Percentiles rank a stretch among this genome's conserved stretches.
phyloP scores from a whole-genome alignment of 2,113 vertebrate species.

The Dipodomys merriami region DNA sequence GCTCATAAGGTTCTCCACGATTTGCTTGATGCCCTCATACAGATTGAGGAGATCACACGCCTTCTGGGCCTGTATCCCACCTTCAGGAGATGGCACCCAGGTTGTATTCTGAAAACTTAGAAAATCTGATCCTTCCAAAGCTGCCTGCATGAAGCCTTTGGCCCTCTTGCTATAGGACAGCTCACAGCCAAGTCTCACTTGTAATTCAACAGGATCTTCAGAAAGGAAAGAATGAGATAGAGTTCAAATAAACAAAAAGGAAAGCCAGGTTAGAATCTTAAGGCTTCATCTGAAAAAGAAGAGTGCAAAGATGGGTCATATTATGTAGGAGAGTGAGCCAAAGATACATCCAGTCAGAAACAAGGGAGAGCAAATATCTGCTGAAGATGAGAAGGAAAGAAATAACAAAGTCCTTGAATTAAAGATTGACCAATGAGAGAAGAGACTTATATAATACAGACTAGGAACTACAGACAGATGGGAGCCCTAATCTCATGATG shows the following conservation, averaged over 20 bases:
- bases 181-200: neutral
- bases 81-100: neutral
- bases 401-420: no score
- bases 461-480: no score
- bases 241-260: neutral
- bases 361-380: neutral
- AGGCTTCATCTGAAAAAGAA: neutral
- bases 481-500: no score
- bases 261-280: neutral
- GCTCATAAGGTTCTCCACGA: neutral
- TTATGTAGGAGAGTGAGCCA: neutral
- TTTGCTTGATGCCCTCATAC: neutral
- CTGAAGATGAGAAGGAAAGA: no score
- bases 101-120: constrained; percentile 42
- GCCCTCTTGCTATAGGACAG: neutral
- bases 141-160: neutral
- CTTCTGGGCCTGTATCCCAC: neutral
- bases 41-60: neutral
- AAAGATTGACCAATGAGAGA: no score
- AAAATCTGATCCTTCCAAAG: constrained; percentile 6
- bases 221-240: neutral
- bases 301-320: neutral
- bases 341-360: neutral
- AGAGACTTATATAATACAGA: no score
- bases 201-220: neutral